Conservation (phyloP, 2,113 vertebrate genomes). For the Megatriorchis doriae region DNA sequence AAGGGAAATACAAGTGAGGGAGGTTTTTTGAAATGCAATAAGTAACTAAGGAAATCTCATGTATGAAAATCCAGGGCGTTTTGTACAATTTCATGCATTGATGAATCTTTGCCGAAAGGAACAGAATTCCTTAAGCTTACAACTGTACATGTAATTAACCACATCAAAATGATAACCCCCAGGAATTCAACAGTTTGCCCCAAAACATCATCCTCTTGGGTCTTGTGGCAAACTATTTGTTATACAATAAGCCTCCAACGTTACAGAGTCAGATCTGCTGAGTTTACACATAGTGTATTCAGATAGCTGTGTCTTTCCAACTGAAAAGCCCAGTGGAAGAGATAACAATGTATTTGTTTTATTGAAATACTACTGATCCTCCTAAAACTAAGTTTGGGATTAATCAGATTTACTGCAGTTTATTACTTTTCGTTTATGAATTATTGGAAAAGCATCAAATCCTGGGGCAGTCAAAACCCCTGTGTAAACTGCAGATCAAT, state of each 20-base stretch:
- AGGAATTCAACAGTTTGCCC: neutral
- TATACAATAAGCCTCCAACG: neutral
- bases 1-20: neutral
- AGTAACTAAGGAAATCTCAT: neutral
- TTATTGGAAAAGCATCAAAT: conserved; percentile 1
- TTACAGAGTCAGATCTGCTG: neutral
- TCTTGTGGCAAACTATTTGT: neutral
- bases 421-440: neutral
- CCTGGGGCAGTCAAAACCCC: neutral
- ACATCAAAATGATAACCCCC: neutral
- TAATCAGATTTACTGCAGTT: neutral
- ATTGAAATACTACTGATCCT: neutral
- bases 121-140: neutral
- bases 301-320: neutral
- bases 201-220: neutral
- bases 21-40: neutral
- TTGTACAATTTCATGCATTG: neutral
- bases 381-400: neutral
- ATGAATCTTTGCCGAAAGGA: neutral
- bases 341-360: neutral
- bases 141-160: neutral
- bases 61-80: neutral
- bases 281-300: neutral
- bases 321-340: neutral
- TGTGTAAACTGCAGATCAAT: neutral